phyloP scores from a whole-genome alignment of 2,113 vertebrate species.

The Oncorhynchus gorbuscha region DNA sequence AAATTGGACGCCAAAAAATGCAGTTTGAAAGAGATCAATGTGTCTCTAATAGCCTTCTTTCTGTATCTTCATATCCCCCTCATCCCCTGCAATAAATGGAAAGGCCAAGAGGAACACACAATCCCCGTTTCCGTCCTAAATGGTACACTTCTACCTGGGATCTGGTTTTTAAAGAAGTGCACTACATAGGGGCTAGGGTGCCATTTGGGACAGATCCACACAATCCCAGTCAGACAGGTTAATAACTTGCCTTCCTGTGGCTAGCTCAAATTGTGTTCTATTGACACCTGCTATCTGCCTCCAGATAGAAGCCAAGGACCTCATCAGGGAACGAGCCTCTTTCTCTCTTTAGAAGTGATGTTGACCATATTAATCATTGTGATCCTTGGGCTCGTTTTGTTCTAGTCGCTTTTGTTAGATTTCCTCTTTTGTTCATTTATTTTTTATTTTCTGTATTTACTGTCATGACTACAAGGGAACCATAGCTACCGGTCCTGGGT shows the following conservation, averaged over 20 bases:
- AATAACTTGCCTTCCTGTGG: conserved; percentile 69
- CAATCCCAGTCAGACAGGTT: conserved; percentile 53
- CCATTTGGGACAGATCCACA: not conserved
- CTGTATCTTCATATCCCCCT: conserved; percentile 15
- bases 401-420: conserved; percentile 5
- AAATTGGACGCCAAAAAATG: no score
- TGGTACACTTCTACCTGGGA: no score
- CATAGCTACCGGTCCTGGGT: no score
- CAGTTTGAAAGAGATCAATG: not conserved
- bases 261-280: conserved; percentile 67
- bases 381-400: not conserved
- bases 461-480: no score
- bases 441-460: no score
- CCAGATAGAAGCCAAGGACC: conserved; percentile 58
- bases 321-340: conserved; percentile 51
- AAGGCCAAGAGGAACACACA: not conserved
- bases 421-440: conserved; percentile 18
- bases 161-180: no score
- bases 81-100: not conserved
- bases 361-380: not conserved
- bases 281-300: conserved; percentile 67
- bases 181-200: not conserved
- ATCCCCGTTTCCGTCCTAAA: no score
- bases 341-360: not conserved
- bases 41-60: conserved; percentile 8